Evolutionary conservation across 1,140 invertebrate genomes (phyloP).

Genomic region (Brevipalpus yothersi): DNA sequence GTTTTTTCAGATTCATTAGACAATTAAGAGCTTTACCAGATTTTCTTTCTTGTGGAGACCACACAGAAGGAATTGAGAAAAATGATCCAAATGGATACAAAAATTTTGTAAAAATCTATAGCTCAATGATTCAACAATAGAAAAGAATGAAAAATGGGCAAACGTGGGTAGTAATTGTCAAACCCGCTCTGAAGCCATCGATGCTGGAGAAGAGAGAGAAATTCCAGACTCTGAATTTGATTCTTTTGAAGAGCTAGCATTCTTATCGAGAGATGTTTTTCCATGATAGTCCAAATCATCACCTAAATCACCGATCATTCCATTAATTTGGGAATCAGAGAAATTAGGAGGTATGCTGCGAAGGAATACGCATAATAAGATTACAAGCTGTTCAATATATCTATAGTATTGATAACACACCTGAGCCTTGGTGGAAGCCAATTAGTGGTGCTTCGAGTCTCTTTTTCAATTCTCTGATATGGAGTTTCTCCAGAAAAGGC

Average conservation of each 20-base stretch:
- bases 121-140: too few species aligned
- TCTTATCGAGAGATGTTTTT: neutral
- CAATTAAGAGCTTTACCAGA: too few species aligned
- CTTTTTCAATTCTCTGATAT: constrained; percentile 4
- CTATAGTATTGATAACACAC: neutral
- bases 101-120: too few species aligned
- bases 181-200: neutral
- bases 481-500: neutral
- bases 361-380: neutral
- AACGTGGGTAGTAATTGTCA: neutral
- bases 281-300: neutral
- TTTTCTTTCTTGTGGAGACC: too few species aligned
- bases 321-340: neutral
- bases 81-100: too few species aligned
- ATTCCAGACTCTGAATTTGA: neutral
- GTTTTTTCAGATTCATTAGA: too few species aligned
- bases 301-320: neutral
- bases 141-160: too few species aligned
- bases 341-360: neutral
- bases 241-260: neutral
- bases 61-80: too few species aligned
- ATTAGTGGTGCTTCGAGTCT: constrained; percentile 1
- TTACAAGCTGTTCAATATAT: neutral
- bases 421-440: constrained; percentile 4
- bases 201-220: neutral